phyloP scores from a whole-genome alignment of 2,797 vertebrate genomes.

The Australoheros facetus region DNA sequence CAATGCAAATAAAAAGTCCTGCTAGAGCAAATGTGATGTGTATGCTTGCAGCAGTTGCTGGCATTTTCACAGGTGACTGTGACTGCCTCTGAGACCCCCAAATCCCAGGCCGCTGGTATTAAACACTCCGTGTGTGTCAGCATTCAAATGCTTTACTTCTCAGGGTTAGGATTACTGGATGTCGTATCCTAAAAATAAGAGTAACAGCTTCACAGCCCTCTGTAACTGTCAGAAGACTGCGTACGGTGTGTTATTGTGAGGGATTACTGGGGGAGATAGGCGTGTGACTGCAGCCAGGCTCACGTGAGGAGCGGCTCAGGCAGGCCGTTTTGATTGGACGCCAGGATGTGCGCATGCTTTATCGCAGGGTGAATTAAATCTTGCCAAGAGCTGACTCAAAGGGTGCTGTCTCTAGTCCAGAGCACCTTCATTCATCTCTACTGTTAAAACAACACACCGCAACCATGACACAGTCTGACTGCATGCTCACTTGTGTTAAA shows the following conservation, averaged over 20 bases:
- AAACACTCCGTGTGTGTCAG: constrained; percentile 3
- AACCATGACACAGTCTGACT: not conserved
- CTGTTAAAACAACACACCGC: constrained; percentile 22
- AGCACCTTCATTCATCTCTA: constrained; percentile 41
- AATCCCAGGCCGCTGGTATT: not conserved
- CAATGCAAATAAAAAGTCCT: constrained; percentile 52
- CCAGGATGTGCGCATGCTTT: constrained; percentile 30
- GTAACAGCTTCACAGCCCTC: constrained; percentile 25
- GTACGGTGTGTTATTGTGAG: constrained; percentile 12
- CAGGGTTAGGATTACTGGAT: constrained; percentile 35
- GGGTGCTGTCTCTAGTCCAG: constrained; percentile 22
- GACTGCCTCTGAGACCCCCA: constrained; percentile 15
- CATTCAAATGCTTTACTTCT: constrained; percentile 4
- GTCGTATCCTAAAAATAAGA: constrained; percentile 17
- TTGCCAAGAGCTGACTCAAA: constrained; percentile 62
- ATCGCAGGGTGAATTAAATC: constrained; percentile 68
- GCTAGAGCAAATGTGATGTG: constrained; percentile 49
- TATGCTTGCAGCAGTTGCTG: constrained; percentile 36
- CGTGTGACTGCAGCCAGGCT: constrained; percentile 61
- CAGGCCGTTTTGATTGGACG: constrained; percentile 67
- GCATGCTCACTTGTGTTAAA: not conserved
- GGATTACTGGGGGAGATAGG: constrained; percentile 61
- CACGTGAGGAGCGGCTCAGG: constrained; percentile 69
- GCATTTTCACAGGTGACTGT: constrained; percentile 55
- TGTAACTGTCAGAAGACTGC: constrained; percentile 16